Evolutionary conservation across 2,797 vertebrate species (phyloP), one percentile per base, ranked within the genome.

Genomic region (Oreortyx pictus): DNA sequence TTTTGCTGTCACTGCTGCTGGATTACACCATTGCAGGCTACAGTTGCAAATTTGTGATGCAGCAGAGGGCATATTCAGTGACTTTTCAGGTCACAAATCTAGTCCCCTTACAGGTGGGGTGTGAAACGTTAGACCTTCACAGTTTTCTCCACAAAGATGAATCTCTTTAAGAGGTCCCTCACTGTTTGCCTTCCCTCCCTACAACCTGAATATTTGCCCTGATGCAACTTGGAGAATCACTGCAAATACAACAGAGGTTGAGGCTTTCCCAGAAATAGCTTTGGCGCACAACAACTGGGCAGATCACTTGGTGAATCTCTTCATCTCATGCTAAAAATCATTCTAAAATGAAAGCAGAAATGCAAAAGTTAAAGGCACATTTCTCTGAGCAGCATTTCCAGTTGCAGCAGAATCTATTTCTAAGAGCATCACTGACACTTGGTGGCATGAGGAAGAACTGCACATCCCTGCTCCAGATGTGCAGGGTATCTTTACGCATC

Each of bases 361-460:
- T 1, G 19, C 27, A 9, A n/a, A 61, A 1, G 3, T 50, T 20
- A 23, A 15, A 56, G 33, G 23, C 5, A 20, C 23, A 1, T 44
- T 39, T 52, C 50, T 17, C 68, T 1, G 49, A 74, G 64, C 61
- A 39, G 70, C n/a, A 4, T 47, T 66, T 67, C 8, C 59, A 17
- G 11, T 33, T 5, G 70, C 54, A 54, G 86, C 14, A 0, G 3
- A 54, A 52, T 8, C 4, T 41, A 13, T 94, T 89, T 16, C 47
- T 84, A 14, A 52, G 94, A 71, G 61, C 85, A 70, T 9, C 84
- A 78, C 85, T 95, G 96, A 94, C 94, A 79, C 93, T 77, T 46
- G 86, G 92, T 59, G 96, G 91, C 67, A 2, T 2, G 8, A 14
- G 14, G 33, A 52, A 24, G 92, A 95, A 95, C 67, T 94, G 86